Base-by-base conservation (phyloP, 2,888 invertebrate species). In the Mythimna pallens region DNA sequence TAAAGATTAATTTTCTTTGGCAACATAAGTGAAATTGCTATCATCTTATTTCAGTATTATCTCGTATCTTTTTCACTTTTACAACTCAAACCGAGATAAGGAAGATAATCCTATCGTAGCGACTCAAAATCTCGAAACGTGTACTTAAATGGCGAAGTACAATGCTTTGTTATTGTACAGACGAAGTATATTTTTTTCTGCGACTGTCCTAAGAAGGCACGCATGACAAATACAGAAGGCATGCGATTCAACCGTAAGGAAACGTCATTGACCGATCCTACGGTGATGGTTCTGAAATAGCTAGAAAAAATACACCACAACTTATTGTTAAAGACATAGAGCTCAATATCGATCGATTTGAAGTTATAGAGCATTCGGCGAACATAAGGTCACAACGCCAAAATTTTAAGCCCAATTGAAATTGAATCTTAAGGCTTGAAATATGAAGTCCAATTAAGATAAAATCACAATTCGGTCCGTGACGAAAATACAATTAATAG, bases 171-270 rank as follows among this genome's bases (percentile, higher is more conserved):
- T 76, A 73, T 67, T 68, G 64, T 67, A 65, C 52, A 54, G 58
- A 54, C 61, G 30, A 59, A 69, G 55, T 52, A 25, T 62, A 9
- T 47, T 69, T 83, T 78, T 82, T 72, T 79, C 65, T 78, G 25
- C 63, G 43, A 22, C 65, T 47, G 55, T 78, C 78, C 85, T 65
- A 74, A 83, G 76, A 83, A 72, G 81, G 76, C 65, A 62, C 57
- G 83, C 78, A 87, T 91, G 90, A 90, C 89, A 81, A 90, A 91
- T 83, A 81, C 71, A 72, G 63, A 63, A 83, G 90, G 90, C 84
- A 91, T 91, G 89, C 84, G 76, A 81, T 82, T 85, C 86, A 82
- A 88, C 83, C 81, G 83, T 82, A 71, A 79, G 69, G 76, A 78
- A 81, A 78, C 88, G 88, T 89, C 88, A 87, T 79, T 88, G 90